Evolutionary conservation across 2,113 vertebrate species (phyloP).

Genomic region (Oxygymnocypris stewartii): DNA sequence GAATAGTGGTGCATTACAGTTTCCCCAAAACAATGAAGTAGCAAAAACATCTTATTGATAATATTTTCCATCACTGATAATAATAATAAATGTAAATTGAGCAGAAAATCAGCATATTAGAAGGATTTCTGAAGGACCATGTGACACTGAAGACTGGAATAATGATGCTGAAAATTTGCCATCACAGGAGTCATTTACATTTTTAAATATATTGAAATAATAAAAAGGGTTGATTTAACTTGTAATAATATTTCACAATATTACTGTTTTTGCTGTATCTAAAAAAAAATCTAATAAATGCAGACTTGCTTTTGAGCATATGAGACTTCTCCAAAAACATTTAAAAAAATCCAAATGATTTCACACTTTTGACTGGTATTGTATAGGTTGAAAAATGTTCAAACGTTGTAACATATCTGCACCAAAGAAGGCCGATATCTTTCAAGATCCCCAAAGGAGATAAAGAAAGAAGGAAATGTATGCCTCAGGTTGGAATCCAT

Average conservation of each 20-base stretch:
- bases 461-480: constrained; percentile 21
- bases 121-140: background rate
- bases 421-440: background rate
- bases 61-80: background rate
- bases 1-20: background rate
- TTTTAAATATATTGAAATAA: background rate
- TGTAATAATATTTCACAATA: background rate
- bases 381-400: background rate
- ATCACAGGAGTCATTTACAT: background rate
- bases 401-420: background rate
- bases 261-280: background rate
- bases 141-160: background rate
- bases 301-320: background rate
- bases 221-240: background rate
- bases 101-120: background rate
- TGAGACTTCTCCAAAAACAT: background rate
- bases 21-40: background rate
- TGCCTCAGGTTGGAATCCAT: constrained; percentile 19
- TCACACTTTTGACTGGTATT: background rate
- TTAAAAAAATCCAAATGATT: background rate
- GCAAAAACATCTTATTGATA: background rate
- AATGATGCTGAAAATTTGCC: background rate
- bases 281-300: background rate
- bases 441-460: background rate
- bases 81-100: background rate